phyloP scores from a whole-genome alignment of 2,113 vertebrate genomes.

The Sterrhoptilus dennistouni region DNA sequence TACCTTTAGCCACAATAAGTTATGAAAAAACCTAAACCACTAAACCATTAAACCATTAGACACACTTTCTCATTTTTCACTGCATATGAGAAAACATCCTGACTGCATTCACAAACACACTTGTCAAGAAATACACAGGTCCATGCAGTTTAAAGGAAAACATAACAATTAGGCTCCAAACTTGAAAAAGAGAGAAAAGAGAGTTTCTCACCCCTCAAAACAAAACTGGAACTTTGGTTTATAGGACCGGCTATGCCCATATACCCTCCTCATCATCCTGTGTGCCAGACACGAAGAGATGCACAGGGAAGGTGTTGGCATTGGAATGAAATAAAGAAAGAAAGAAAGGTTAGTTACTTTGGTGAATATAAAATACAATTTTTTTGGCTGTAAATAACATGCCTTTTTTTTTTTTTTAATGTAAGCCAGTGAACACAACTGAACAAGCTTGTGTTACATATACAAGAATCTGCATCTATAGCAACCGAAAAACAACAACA shows the following conservation, averaged over 20 bases:
- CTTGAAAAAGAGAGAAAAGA: slow-evolving; percentile 74
- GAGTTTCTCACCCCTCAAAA: slow-evolving; percentile 92
- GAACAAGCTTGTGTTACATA: slow-evolving; percentile 18
- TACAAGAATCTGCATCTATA: slow-evolving; percentile 53
- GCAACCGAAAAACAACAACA: slow-evolving; percentile 44
- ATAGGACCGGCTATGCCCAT: slow-evolving; percentile 92
- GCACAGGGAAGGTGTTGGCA: slow-evolving; percentile 65
- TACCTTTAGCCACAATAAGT: background rate
- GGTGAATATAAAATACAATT: slow-evolving; percentile 25
- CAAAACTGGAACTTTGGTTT: slow-evolving; percentile 94
- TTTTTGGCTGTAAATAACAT: slow-evolving; percentile 48
- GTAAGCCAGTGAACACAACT: slow-evolving; percentile 27
- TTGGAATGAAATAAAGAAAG: slow-evolving; percentile 77
- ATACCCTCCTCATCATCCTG: slow-evolving; percentile 99
- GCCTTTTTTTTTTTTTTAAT: background rate
- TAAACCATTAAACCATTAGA: background rate
- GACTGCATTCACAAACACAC: slow-evolving; percentile 1
- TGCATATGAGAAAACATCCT: background rate
- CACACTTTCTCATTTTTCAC: background rate
- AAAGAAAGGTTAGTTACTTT: slow-evolving; percentile 75
- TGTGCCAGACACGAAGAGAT: slow-evolving; percentile 59
- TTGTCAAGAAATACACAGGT: slow-evolving; percentile 35
- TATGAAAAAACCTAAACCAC: background rate
- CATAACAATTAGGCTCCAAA: slow-evolving; percentile 40
- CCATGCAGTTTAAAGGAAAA: slow-evolving; percentile 32